Evolutionary conservation across 2,888 invertebrate species (phyloP).

Genomic region (Chloroclysta siterata): DNA sequence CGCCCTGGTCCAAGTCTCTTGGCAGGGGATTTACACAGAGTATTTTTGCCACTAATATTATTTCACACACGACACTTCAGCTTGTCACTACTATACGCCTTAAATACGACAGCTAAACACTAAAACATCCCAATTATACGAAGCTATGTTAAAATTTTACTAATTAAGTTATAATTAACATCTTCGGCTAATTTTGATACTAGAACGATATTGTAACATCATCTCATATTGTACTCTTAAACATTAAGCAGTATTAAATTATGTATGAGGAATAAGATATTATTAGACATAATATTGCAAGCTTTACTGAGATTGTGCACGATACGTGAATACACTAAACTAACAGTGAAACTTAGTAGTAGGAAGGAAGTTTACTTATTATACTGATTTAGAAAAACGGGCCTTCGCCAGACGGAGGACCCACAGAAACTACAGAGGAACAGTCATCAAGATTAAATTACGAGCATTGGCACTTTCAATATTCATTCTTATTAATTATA

Average conservation of each 20-base stretch:
- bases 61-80: constrained; percentile 73
- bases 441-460: constrained; percentile 84
- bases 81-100: constrained; percentile 71
- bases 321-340: constrained; percentile 71
- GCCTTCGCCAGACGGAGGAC: constrained; percentile 42
- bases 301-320: constrained; percentile 85
- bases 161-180: constrained; percentile 84
- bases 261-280: constrained; percentile 76
- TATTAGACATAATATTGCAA: constrained; percentile 82
- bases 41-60: constrained; percentile 82
- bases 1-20: constrained; percentile 57
- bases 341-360: constrained; percentile 67
- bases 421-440: constrained; percentile 75
- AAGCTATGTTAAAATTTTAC: constrained; percentile 85
- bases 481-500: constrained; percentile 84
- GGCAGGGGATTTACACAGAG: constrained; percentile 76
- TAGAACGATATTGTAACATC: constrained; percentile 83
- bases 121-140: constrained; percentile 85
- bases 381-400: constrained; percentile 66
- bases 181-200: constrained; percentile 86
- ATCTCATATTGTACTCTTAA: constrained; percentile 85
- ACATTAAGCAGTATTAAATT: constrained; percentile 82
- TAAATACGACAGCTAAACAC: constrained; percentile 80
- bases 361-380: constrained; percentile 67
- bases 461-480: constrained; percentile 86